Percentiles rank a stretch among this genome's conserved stretches.
phyloP scores from a whole-genome alignment of 2,888 invertebrate genomes.

The Ferdinandea cuprea region DNA sequence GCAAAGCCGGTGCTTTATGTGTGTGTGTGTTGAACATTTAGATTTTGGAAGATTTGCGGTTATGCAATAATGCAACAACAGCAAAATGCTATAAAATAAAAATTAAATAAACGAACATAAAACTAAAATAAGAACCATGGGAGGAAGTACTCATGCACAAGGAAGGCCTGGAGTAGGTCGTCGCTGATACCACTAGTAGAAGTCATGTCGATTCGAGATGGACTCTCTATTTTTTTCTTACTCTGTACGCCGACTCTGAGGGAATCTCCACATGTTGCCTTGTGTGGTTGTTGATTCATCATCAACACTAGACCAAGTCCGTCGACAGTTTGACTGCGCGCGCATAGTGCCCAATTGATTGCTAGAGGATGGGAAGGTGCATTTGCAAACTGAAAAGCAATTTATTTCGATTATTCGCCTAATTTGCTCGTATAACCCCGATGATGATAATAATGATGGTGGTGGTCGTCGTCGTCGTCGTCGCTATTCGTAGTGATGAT shows the following conservation, averaged over 20 bases:
- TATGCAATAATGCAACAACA: slow-evolving; percentile 61
- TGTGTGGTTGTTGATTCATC: slow-evolving; percentile 62
- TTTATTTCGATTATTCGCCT: slow-evolving; percentile 75
- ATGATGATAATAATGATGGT: slow-evolving; percentile 46
- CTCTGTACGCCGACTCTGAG: background rate
- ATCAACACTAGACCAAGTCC: slow-evolving; percentile 30
- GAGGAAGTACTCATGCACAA: slow-evolving; percentile 55
- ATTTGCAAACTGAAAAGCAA: slow-evolving; percentile 62
- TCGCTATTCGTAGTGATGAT: slow-evolving; percentile 38
- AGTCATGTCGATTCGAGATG: slow-evolving; percentile 33
- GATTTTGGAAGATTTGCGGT: slow-evolving; percentile 62
- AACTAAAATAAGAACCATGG: slow-evolving; percentile 37
- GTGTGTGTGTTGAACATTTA: slow-evolving; percentile 36
- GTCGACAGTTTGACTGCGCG: slow-evolving; percentile 21
- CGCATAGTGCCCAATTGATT: slow-evolving; percentile 58
- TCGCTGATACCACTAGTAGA: slow-evolving; percentile 24
- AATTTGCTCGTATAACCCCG: slow-evolving; percentile 73
- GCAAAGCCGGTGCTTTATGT: background rate
- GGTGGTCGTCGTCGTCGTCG: too few relatives aligned
- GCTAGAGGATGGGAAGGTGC: too few relatives aligned
- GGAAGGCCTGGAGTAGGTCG: slow-evolving; percentile 40
- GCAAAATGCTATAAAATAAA: slow-evolving; percentile 54
- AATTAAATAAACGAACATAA: slow-evolving; percentile 68
- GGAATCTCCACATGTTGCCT: slow-evolving; percentile 64
- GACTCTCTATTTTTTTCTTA: slow-evolving; percentile 30